Evolutionary conservation across 1,140 invertebrate genomes (phyloP), one percentile per base, ranked within the genome.

Genomic region (Mactra quadrangularis): DNA sequence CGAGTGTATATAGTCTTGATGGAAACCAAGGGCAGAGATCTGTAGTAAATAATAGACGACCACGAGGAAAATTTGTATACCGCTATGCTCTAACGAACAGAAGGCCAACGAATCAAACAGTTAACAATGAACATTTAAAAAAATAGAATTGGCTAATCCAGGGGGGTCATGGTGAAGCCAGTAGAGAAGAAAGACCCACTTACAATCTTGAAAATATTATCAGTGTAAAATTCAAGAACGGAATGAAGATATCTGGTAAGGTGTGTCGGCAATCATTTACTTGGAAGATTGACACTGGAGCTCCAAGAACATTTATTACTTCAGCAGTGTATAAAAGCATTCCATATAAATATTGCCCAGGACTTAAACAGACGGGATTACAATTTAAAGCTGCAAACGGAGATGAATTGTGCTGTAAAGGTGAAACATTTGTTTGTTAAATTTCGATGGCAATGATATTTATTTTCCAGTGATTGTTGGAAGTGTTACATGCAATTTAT

Each of bases 201-300:
- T 6, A 41, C 15, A 41, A 15, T 41, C 15, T 41, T 7, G 15
- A 41, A 7, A 38, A 45, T 31, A n/a, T 4, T 60, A 29, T 62
- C 3, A 15, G 9, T n/a, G 27, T 76, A 6, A 60, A 45, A 31
- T 13, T 60, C 7, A 41, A 70, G 45, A 4, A 17, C 27, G 50
- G 31, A 19, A 86, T 86, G 84, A 79, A 66, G 29, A 60, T 86
- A 35, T 50, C 38, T 3, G 81, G 75, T 6, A 71, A 79, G 35
- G 45, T 86, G 27, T 68, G 74, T 50, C 59, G 68, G 7, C 66
- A 33, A 17, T 29, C 53, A 38, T 47, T 85, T 19, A 35, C 50
- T 25, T 85, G 84, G 84, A 85, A 82, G 47, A 79, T 86, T 25
- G 84, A 86, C 33, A 86, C 75, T 25, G 84, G 79, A 47, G 79